Base-by-base conservation (phyloP, 53 echinoderm and acorn worm genomes). In the Stichopus horrens region DNA sequence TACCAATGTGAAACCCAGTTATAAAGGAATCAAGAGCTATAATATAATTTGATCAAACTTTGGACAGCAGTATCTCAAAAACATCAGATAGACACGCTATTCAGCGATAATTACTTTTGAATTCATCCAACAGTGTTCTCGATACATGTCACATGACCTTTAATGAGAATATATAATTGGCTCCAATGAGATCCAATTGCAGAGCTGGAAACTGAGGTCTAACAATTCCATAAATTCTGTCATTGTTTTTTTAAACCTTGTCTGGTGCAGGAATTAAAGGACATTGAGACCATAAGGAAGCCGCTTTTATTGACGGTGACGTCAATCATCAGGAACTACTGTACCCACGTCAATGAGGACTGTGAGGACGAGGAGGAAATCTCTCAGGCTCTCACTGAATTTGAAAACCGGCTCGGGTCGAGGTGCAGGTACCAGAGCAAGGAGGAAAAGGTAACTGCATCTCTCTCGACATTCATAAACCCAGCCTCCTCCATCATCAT, bases 281-380 rank as follows among this genome's bases (percentile, higher is more conserved):
- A 85, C 52, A 7, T 65, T 9, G 88, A 81, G 3, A 55, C 80
- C 0, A 74, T 73, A 21, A 58, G 68, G 76, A 83, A 89, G 59
- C 65, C 58, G 7, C 73, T 91, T 51, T 95, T 85, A 83, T 90
- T 95, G 5, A 84, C 95, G 14, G 84, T 93, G 56, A 93, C 95
- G 5, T 90, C 95, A 10, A 77, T 95, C 68, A 92, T 95, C 74
- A 90, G 93, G 86, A 85, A 88, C 20, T 95, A 92, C 92, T 95
- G 95, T 76, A 86, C 77, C 53, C 11, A 74, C 5, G 91, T 91
- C 56, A 92, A 92, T 78, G 65, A 78, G 7, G 80, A 90, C 7
- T 95, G 95, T 60, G 71, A 88, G 13, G 67, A 88, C 10, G 90
- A 90, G 52, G 10, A 37, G 0, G 90, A 93, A 77, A 87, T 95